Evolutionary conservation across 2,113 vertebrate species (phyloP).

Genomic region (Catharus fuscescens): DNA sequence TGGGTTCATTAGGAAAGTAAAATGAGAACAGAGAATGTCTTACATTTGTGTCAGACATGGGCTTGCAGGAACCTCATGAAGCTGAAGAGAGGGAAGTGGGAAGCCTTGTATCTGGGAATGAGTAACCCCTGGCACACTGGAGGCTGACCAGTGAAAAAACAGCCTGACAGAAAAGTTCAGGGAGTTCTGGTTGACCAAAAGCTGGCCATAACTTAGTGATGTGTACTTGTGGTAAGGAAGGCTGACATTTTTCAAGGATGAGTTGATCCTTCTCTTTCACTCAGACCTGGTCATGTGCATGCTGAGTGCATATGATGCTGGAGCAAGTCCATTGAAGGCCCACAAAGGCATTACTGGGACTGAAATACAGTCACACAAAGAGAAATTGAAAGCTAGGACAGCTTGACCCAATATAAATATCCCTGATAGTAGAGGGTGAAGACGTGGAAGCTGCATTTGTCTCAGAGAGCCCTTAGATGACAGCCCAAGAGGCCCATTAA

Average conservation of each 20-base stretch:
- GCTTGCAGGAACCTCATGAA: neutral
- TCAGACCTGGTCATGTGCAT: neutral
- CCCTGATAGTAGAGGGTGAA: neutral
- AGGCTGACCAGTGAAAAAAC: neutral
- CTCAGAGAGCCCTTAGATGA: neutral
- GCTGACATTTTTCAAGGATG: accelerated
- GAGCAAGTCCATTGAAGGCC: neutral
- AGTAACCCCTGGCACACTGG: neutral
- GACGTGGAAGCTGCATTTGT: neutral
- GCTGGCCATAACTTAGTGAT: neutral
- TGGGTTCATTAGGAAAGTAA: neutral
- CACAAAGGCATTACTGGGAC: neutral
- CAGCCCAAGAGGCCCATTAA: neutral
- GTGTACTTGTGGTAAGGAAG: neutral
- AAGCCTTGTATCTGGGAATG: neutral
- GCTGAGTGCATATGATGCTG: neutral
- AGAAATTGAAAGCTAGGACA: neutral
- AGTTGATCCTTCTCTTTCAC: neutral
- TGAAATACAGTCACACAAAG: neutral
- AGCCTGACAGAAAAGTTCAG: neutral
- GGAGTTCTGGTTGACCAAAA: neutral
- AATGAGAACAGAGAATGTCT: neutral
- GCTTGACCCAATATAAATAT: neutral
- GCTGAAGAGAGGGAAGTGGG: neutral
- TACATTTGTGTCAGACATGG: neutral